Evolutionary conservation across 2,888 invertebrate species (phyloP).

Genomic region (Ecdyonurus torrentis): DNA sequence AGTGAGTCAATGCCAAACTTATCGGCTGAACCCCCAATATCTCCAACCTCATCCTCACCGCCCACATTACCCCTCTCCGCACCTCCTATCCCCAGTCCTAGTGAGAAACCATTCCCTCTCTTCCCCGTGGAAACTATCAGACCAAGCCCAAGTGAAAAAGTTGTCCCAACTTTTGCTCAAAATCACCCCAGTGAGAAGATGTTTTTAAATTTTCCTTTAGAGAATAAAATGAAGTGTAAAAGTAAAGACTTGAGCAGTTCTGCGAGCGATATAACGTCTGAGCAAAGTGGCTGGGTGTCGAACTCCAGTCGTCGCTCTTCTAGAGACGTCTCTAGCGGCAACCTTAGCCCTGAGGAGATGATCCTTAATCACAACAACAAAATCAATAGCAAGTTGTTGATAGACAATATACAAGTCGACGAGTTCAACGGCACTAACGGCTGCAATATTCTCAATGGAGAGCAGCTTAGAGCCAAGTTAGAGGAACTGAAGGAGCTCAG

Average conservation of each 20-base stretch:
- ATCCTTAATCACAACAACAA: background rate
- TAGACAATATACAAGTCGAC: background rate
- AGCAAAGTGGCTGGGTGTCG: constrained; percentile 79
- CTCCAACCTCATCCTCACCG: constrained; percentile 4
- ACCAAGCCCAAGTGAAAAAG: too few species aligned
- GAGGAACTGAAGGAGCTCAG: background rate
- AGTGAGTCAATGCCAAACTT: constrained; percentile 59
- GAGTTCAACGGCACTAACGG: background rate
- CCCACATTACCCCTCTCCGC: constrained; percentile 1
- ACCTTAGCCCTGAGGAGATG: constrained; percentile 18
- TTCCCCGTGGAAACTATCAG: background rate
- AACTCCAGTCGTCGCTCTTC: constrained; percentile 39
- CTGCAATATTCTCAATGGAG: background rate
- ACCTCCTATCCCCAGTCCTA: background rate
- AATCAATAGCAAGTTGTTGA: background rate
- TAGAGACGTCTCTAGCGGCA: constrained; percentile 27
- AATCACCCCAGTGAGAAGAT: background rate
- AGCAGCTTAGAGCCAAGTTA: background rate
- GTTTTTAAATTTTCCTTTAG: too few species aligned
- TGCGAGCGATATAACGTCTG: constrained; percentile 39
- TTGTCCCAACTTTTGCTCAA: background rate
- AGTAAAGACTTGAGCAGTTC: constrained; percentile 10
- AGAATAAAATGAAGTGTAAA: background rate
- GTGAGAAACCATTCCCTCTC: background rate
- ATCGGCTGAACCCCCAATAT: constrained; percentile 10